Evolutionary conservation across 2,797 vertebrate genomes (phyloP).

Genomic region (Acanthis flammea): DNA sequence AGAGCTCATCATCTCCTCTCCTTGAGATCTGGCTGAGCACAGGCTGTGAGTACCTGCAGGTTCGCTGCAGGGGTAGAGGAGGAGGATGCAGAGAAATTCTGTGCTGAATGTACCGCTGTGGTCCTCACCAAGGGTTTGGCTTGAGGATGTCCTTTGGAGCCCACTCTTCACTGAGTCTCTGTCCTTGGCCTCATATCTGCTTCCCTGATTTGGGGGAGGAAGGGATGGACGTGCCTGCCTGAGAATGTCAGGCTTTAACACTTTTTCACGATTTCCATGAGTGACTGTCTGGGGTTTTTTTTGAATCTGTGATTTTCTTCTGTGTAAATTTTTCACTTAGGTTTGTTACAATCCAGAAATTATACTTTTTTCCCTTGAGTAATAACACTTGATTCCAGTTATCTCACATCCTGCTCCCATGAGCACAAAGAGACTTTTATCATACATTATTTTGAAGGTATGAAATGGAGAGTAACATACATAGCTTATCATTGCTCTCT

Average conservation of each 20-base stretch:
- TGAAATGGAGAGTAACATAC: neutral
- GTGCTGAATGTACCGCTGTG: neutral
- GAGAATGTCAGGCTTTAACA: neutral
- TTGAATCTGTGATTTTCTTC: neutral
- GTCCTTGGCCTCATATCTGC: neutral
- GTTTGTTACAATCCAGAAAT: neutral
- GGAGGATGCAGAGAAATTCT: neutral
- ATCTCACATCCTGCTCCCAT: neutral
- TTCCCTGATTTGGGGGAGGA: neutral
- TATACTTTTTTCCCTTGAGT: neutral
- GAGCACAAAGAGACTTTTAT: neutral
- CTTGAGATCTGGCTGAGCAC: neutral
- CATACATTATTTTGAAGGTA: neutral
- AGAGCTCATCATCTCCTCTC: neutral
- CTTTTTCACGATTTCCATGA: neutral
- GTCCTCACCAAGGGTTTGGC: neutral
- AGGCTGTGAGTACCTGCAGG: neutral
- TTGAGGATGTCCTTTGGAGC: neutral
- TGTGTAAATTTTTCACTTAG: neutral
- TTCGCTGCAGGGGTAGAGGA: neutral
- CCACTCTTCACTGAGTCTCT: neutral
- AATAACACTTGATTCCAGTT: neutral
- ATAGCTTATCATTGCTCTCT: neutral
- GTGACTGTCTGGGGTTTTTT: neutral
- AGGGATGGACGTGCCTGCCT: rapidly evolving